Conservation (phyloP, 2,113 vertebrate species). For the Eonycteris spelaea region DNA sequence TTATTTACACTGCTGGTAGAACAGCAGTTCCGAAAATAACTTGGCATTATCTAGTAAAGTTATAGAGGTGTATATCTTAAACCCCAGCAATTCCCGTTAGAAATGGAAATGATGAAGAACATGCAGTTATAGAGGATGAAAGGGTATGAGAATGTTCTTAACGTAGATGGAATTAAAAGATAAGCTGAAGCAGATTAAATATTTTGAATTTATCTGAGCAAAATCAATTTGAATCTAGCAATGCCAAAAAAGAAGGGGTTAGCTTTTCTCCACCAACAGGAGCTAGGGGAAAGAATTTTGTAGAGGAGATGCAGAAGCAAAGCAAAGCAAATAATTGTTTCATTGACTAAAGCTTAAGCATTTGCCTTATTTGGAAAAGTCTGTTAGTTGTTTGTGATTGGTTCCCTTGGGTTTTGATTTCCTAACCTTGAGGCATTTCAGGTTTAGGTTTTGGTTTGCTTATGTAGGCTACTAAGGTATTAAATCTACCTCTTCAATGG, state of each 20-base stretch:
- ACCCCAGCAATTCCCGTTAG: not conserved
- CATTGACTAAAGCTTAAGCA: not conserved
- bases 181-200: not conserved
- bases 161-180: not conserved
- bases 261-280: not conserved
- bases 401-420: not conserved
- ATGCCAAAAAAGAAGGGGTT: not conserved
- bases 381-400: not conserved
- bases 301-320: not conserved
- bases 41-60: not conserved
- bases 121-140: not conserved
- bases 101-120: slow-evolving; percentile 4
- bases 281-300: not conserved
- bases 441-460: not conserved
- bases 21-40: not conserved
- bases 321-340: not conserved
- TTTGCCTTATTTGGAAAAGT: not conserved
- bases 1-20: not conserved
- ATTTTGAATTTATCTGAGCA: not conserved
- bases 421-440: not conserved
- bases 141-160: not conserved
- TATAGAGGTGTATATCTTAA: not conserved
- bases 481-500: not conserved
- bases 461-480: not conserved
- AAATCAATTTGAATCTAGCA: not conserved